Conservation (phyloP, 2,888 invertebrate genomes). For the Molorchus minor region DNA sequence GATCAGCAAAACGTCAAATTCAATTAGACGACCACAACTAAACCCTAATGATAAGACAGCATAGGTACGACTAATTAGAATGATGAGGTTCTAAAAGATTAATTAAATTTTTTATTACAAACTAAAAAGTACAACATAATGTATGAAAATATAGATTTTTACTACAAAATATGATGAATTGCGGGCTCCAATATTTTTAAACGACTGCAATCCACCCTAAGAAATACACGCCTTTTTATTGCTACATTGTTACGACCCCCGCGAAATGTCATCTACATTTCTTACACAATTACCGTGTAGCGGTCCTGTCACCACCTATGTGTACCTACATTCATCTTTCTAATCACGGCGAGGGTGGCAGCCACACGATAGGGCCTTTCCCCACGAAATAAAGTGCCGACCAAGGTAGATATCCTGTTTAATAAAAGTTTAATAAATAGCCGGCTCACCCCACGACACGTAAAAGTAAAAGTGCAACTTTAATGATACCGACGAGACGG, state of each 20-base stretch:
- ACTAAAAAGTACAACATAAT: too few species aligned
- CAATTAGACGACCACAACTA: too few species aligned
- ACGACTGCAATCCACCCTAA: too few species aligned
- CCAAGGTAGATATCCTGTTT: slow-evolving; percentile 41
- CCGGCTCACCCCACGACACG: slow-evolving; percentile 25
- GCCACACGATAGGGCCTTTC: slow-evolving; percentile 20
- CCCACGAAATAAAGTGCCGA: slow-evolving; percentile 38
- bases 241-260: neutral
- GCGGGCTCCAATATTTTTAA: too few species aligned
- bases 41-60: too few species aligned
- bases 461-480: slow-evolving; percentile 34
- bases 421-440: slow-evolving; percentile 39
- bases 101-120: too few species aligned
- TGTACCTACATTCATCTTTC: slow-evolving; percentile 33
- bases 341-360: slow-evolving; percentile 26
- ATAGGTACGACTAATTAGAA: too few species aligned
- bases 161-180: too few species aligned
- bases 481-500: slow-evolving; percentile 24
- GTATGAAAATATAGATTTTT: too few species aligned
- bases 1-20: too few species aligned
- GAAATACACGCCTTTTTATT: neutral
- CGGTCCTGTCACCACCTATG: slow-evolving; percentile 4
- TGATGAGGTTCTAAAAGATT: too few species aligned
- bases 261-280: slow-evolving; percentile 9
- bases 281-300: slow-evolving; percentile 15